phyloP scores from a whole-genome alignment of 1,140 invertebrate genomes.

The Lasioglossum baleicum region DNA sequence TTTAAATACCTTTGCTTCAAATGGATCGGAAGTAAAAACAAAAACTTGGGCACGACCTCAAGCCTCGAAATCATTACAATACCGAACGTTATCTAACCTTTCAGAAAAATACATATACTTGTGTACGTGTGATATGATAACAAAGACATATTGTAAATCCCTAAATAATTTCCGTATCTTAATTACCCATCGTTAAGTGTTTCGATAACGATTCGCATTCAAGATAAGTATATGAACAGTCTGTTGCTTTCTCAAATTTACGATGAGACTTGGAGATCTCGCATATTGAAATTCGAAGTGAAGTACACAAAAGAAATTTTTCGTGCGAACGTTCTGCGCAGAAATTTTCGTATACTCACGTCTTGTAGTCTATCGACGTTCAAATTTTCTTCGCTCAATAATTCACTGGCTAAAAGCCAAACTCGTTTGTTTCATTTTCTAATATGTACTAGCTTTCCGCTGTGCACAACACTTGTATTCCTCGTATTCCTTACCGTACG shows the following conservation, averaged over 20 bases:
- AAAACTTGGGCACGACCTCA: background rate
- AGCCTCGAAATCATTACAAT: background rate
- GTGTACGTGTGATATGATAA: background rate
- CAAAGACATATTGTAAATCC: background rate
- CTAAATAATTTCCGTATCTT: background rate
- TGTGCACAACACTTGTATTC: background rate
- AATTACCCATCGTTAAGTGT: background rate
- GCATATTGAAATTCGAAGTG: background rate
- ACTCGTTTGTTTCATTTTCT: slow-evolving; percentile 25
- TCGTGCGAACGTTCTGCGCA: background rate
- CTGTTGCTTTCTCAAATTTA: background rate
- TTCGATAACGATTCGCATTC: background rate
- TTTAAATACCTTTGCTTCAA: background rate
- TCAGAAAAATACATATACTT: background rate
- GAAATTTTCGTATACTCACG: slow-evolving; percentile 26
- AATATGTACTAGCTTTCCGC: background rate
- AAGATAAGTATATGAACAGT: background rate
- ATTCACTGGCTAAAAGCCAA: slow-evolving; percentile 17
- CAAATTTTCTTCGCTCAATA: slow-evolving; percentile 20
- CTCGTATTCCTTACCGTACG: background rate
- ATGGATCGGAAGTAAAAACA: background rate
- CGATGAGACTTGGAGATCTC: background rate
- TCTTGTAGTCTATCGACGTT: slow-evolving; percentile 13
- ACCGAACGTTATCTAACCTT: background rate
- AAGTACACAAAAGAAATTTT: background rate